Percentiles rank a stretch among this genome's conserved stretches.
Conservation (phyloP, 2,797 vertebrate species). For the Smutsia gigantea region DNA sequence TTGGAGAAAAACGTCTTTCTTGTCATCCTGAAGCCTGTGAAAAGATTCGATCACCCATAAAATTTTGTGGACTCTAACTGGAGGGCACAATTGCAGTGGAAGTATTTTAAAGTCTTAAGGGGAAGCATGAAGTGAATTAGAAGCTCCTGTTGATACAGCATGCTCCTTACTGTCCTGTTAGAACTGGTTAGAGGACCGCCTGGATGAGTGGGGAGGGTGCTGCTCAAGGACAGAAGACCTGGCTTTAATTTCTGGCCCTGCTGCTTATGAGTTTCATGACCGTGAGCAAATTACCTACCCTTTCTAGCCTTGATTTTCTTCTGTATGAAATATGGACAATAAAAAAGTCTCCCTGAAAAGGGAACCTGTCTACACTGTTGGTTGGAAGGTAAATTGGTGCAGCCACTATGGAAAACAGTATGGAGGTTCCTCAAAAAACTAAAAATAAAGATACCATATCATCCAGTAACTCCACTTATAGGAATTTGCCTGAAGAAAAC, state of each 20-base stretch:
- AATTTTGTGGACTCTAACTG: not conserved
- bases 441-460: too few relatives aligned
- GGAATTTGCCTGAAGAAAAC: too few relatives aligned
- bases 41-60: constrained; percentile 3
- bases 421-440: too few relatives aligned
- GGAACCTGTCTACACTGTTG: too few relatives aligned
- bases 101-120: not conserved
- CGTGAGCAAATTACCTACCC: not conserved
- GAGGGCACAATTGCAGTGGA: not conserved
- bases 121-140: not conserved
- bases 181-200: too few relatives aligned
- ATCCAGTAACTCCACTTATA: too few relatives aligned
- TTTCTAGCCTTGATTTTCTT: not conserved
- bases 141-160: not conserved
- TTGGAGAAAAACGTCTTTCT: not conserved
- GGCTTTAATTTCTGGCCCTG: not conserved
- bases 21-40: not conserved
- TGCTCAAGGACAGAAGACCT: not conserved
- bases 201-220: rapidly evolving
- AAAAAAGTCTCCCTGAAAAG: not conserved
- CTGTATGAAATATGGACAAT: not conserved
- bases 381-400: too few relatives aligned
- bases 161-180: rapidly evolving
- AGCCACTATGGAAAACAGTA: too few relatives aligned
- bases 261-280: not conserved